A percentile compares a stretch with the other conserved stretches of the same genome.
Conservation (phyloP, 92 coral and sea anemone genomes). For the Bergia sp. region DNA sequence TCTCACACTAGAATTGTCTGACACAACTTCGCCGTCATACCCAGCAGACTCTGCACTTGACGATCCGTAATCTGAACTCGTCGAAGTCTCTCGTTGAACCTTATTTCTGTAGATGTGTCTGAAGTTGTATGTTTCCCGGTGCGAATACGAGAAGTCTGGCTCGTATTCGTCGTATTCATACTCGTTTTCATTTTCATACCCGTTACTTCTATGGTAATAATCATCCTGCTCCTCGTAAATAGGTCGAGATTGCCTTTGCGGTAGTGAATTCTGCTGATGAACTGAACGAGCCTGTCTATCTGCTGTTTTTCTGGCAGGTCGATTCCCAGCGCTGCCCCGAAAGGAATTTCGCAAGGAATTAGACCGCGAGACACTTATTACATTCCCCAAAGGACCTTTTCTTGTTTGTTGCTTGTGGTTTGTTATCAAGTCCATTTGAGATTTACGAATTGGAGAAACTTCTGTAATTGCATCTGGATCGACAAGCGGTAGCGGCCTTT, state of each 20-base stretch:
- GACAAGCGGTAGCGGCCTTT: slow-evolving; percentile 87
- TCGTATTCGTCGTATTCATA: slow-evolving; percentile 41
- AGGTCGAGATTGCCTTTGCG: slow-evolving; percentile 32
- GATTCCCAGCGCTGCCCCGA: slow-evolving; percentile 63
- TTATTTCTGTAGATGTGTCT: slow-evolving; percentile 34
- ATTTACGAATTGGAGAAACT: slow-evolving; percentile 82
- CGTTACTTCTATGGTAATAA: slow-evolving; percentile 27
- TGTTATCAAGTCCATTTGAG: slow-evolving; percentile 73
- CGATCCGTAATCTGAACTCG: slow-evolving; percentile 90
- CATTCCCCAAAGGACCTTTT: slow-evolving; percentile 52
- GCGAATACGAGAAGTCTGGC: slow-evolving; percentile 35
- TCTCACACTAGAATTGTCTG: slow-evolving; percentile 58
- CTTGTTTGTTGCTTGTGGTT: slow-evolving; percentile 55
- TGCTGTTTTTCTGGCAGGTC: slow-evolving; percentile 55
- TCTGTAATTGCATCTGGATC: slow-evolving; percentile 97
- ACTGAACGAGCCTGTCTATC: slow-evolving; percentile 34
- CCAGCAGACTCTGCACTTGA: slow-evolving; percentile 87
- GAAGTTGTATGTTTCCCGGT: slow-evolving; percentile 26
- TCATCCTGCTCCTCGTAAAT: slow-evolving; percentile 42
- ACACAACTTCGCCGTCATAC: slow-evolving; percentile 51
- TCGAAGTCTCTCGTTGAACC: slow-evolving; percentile 70
- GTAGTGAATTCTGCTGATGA: slow-evolving; percentile 37
- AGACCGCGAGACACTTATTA: slow-evolving; percentile 90
- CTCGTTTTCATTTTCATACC: slow-evolving; percentile 46
- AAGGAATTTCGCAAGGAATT: slow-evolving; percentile 96